A percentile compares a stretch with the other conserved stretches of the same genome.
These are phyloP conservation scores for Xiphophorus birchmanni DNA, from an alignment of 2,797 vertebrate species.

Conservation along the genomic window DNA sequence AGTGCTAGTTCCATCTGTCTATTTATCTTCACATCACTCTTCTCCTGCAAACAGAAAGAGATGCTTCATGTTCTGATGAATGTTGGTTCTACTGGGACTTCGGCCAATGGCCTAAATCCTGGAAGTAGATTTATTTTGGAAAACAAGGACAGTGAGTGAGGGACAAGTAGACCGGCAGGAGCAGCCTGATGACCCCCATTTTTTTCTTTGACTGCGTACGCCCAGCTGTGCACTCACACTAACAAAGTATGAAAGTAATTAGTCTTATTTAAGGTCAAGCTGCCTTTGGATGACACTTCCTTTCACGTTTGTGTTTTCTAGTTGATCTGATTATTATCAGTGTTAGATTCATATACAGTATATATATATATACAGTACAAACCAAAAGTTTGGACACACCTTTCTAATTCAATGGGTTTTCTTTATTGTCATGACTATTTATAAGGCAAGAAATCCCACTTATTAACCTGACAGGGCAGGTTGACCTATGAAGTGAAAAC, in stretches of 20 bases:
- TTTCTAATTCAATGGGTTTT: too few relatives aligned
- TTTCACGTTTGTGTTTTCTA: neutral
- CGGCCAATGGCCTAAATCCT: neutral
- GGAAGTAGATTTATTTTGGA: conserved; percentile 2
- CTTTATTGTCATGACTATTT: too few relatives aligned
- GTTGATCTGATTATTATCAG: neutral
- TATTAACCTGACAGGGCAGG: too few relatives aligned
- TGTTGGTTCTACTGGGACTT: neutral
- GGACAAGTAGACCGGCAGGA: conserved; percentile 14
- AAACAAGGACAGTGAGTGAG: conserved; percentile 11
- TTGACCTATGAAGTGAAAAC: too few relatives aligned
- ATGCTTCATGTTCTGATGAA: neutral
- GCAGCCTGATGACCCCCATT: conserved; percentile 4
- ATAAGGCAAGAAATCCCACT: too few relatives aligned
- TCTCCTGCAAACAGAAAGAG: neutral
- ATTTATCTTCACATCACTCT: neutral
- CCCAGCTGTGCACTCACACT: conserved; percentile 14
- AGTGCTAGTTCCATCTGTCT: neutral
- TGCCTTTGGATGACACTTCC: neutral
- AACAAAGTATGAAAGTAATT: neutral
- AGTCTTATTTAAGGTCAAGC: neutral
- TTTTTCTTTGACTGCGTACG: conserved; percentile 8
- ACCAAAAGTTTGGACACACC: too few relatives aligned
- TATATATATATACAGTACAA: too few relatives aligned
- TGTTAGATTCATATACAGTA: neutral